Evolutionary conservation across 2,888 invertebrate species (phyloP), one percentile per base, ranked within the genome.

Genomic region (Dolomedes plantarius): DNA sequence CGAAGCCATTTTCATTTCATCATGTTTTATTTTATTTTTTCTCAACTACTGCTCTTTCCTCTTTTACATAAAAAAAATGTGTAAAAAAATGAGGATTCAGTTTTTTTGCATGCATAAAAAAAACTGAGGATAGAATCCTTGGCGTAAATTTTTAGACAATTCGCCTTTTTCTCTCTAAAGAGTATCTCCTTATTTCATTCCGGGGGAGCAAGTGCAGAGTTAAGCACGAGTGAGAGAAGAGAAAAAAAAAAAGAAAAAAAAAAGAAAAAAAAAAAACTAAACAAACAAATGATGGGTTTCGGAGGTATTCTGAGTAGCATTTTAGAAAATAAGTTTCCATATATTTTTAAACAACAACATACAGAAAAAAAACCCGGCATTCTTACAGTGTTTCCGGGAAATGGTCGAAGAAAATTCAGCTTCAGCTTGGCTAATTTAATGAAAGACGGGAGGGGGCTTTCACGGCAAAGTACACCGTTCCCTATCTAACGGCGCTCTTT

Each of bases 341-440:
- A 68, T 78, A 78, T 71, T 71, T 46, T 23, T 31, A 50, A n/a
- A n/a, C n/a, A n/a, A n/a, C n/a, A n/a, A n/a, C n/a, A n/a, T n/a
- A n/a, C n/a, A n/a, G n/a, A n/a, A 73, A 29, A 72, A 77, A 32
- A 69, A 74, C 41, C n/a, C 7, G 50, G 64, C 29, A 13, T 41
- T 31, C 28, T 36, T 64, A 23, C 74, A 50, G 36, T 36, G 13
- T 56, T 56, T 69, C 62, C 73, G 27, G 65, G 23, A 56, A 80
- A 73, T 79, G 41, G 64, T 29, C 6, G 31, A n/a, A 19, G 39
- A 29, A 46, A 72, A 80, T 46, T 80, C 68, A 56, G 36, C 65
- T 65, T 50, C 50, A 73, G 50, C 71, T 50, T 73, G 68, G 74
- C 74, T 74, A 74, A 81, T 74, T 74, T 81, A 74, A 81, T 74